Evolutionary conservation across 2,888 invertebrate genomes (phyloP).

Genomic region (Drosophila helvetica): DNA sequence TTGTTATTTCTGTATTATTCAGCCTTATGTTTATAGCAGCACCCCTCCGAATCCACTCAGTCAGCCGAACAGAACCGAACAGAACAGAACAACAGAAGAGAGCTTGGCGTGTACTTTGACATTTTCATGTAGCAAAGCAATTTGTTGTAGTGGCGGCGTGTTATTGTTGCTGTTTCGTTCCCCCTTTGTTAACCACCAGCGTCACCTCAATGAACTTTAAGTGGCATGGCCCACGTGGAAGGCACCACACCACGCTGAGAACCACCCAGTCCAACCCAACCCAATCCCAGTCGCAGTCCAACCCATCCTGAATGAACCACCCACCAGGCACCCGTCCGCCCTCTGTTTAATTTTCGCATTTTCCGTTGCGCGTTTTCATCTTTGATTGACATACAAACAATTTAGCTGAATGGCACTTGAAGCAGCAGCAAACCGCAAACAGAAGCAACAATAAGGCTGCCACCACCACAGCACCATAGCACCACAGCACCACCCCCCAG

Average conservation of each 20-base stretch:
- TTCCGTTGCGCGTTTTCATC: slow-evolving; percentile 76
- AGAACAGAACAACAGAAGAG: slow-evolving; percentile 26
- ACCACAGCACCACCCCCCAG: slow-evolving; percentile 43
- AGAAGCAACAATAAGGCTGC: slow-evolving; percentile 61
- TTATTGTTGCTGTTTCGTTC: slow-evolving; percentile 44
- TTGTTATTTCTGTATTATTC: slow-evolving; percentile 51
- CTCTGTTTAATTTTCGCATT: slow-evolving; percentile 80
- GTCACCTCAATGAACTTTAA: slow-evolving; percentile 74
- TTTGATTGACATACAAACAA: slow-evolving; percentile 81
- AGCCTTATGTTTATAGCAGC: slow-evolving; percentile 62
- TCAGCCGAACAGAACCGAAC: slow-evolving; percentile 15
- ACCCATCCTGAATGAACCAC: background rate
- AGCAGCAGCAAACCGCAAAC: slow-evolving; percentile 53
- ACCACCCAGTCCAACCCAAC: slow-evolving; percentile 3
- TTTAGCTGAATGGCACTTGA: slow-evolving; percentile 77
- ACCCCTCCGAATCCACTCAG: background rate
- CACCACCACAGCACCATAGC: slow-evolving; percentile 5
- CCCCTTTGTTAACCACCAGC: slow-evolving; percentile 59
- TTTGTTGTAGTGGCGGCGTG: slow-evolving; percentile 64
- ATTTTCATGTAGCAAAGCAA: slow-evolving; percentile 69
- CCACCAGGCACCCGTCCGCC: slow-evolving; percentile 9
- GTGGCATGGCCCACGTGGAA: slow-evolving; percentile 55
- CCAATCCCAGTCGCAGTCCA: slow-evolving; percentile 10
- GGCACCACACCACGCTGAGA: background rate
- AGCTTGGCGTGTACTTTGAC: slow-evolving; percentile 63